phyloP scores from a whole-genome alignment of 2,797 vertebrate genomes.

The Macrochelys suwanniensis region DNA sequence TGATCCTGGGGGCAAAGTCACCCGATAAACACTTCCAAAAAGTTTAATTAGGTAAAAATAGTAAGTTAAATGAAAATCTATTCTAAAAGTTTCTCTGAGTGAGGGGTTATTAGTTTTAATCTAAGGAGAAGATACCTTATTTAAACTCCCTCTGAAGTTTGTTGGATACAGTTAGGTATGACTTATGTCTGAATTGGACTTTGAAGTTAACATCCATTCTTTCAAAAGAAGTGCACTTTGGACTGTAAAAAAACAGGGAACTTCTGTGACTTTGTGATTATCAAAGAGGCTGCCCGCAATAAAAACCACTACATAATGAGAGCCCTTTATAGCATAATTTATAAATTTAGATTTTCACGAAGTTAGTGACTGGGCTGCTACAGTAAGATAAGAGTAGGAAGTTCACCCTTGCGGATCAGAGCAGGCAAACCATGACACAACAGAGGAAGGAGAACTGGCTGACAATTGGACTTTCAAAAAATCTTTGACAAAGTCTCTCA shows the following conservation, averaged over 20 bases:
- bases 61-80: background rate
- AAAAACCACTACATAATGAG: constrained; percentile 43
- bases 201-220: constrained; percentile 1
- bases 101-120: background rate
- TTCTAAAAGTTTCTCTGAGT: background rate
- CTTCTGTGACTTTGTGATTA: constrained; percentile 67
- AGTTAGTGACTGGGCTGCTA: constrained; percentile 62
- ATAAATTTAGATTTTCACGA: constrained; percentile 47
- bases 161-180: background rate
- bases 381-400: constrained; percentile 60
- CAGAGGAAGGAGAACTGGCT: constrained; percentile 47
- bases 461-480: background rate
- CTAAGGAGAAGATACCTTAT: background rate
- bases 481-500: background rate
- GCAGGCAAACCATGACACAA: constrained; percentile 53
- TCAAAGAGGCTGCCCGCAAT: constrained; percentile 59
- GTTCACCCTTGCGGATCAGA: constrained; percentile 45
- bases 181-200: background rate
- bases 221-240: background rate
- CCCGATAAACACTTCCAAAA: background rate
- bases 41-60: background rate
- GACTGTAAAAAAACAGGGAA: background rate
- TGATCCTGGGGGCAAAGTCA: no score
- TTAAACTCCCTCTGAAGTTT: background rate
- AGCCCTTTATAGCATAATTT: constrained; percentile 67